Conservation (phyloP, 2,113 vertebrate genomes). For the Axis porcinus region DNA sequence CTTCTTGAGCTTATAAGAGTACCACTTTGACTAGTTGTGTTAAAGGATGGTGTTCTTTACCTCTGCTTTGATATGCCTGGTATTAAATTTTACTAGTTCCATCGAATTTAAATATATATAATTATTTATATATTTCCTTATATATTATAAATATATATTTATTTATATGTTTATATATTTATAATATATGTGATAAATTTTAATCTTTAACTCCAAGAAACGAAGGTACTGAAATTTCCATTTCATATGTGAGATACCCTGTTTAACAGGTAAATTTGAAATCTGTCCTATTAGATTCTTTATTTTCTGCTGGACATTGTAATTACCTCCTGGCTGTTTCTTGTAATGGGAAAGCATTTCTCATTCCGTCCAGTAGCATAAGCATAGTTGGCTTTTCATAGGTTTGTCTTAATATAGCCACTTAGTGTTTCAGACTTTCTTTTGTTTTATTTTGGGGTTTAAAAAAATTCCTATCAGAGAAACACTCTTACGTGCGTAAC, state of each 20-base stretch:
- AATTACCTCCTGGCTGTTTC: slow-evolving; percentile 4
- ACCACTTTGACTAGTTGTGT: neutral
- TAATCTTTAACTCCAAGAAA: slow-evolving; percentile 6
- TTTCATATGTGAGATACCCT: neutral
- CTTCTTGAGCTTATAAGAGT: neutral
- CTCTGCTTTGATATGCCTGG: neutral
- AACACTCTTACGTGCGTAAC: neutral
- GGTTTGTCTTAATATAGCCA: slow-evolving; percentile 39
- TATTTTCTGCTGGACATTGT: neutral
- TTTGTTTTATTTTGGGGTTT: slow-evolving; percentile 34
- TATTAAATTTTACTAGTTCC: slow-evolving; percentile 26
- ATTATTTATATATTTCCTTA: slow-evolving; percentile 31
- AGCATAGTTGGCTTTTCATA: slow-evolving; percentile 36
- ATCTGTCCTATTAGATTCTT: neutral
- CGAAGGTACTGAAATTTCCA: slow-evolving; percentile 16
- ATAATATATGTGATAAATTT: neutral
- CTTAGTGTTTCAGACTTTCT: slow-evolving; percentile 28
- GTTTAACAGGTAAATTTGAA: neutral
- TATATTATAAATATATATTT: neutral
- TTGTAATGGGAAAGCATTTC: slow-evolving; percentile 39
- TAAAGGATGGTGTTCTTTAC: slow-evolving; percentile 17
- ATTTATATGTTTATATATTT: neutral
- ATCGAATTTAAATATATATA: slow-evolving; percentile 47
- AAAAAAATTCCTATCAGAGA: neutral
- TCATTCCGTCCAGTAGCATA: slow-evolving; percentile 52